Percentiles rank a stretch among this genome's conserved stretches.
Evolutionary conservation across 2,888 invertebrate species (phyloP).

Genomic region (Macrosiphum euphorbiae): DNA sequence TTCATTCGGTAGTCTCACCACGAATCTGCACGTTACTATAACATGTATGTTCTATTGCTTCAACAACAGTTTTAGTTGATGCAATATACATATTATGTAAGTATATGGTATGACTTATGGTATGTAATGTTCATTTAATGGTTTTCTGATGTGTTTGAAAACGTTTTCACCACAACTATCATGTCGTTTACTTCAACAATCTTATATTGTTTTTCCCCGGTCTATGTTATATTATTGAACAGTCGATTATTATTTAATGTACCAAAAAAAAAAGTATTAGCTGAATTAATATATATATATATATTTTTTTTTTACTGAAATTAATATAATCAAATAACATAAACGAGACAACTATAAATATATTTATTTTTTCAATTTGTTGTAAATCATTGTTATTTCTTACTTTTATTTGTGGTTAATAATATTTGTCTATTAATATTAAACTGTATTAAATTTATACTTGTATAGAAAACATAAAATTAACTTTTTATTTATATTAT

Average conservation of each 20-base stretch:
- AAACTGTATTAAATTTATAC: not conserved
- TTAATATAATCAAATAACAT: not conserved
- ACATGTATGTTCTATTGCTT: not conserved
- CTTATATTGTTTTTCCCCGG: not conserved
- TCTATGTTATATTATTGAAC: not conserved
- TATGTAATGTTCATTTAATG: constrained; percentile 51
- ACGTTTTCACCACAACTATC: not conserved
- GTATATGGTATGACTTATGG: constrained; percentile 4
- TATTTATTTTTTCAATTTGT: not conserved
- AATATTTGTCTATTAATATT: not conserved
- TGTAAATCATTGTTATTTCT: not conserved
- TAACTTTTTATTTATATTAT: not conserved
- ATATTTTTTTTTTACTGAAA: not conserved
- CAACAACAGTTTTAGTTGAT: not conserved
- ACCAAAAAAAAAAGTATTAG: not conserved
- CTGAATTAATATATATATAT: not conserved
- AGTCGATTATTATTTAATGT: constrained; percentile 21
- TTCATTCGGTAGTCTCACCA: not conserved
- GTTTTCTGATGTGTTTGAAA: constrained; percentile 55
- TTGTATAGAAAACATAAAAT: not conserved
- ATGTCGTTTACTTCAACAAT: not conserved
- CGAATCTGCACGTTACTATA: not conserved
- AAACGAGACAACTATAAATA: not conserved
- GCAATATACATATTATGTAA: not conserved
- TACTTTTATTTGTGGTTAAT: not conserved